Evolutionary conservation across 2,113 vertebrate species (phyloP), one percentile per base, ranked within the genome.

Genomic region (Pollimyrus isidori): DNA sequence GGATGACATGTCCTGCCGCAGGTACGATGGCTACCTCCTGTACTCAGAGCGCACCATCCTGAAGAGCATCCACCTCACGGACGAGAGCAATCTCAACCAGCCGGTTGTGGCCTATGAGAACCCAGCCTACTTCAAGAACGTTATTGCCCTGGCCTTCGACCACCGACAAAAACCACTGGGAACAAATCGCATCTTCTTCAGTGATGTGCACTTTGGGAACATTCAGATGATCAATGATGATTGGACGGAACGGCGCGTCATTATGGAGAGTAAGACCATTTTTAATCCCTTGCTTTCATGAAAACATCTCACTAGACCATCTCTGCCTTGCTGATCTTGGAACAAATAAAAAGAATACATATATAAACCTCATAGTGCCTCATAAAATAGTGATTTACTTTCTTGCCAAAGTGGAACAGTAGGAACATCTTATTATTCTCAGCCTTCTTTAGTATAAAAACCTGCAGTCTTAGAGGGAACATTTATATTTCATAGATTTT

Each of bases 201-300:
- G 97, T 1, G 97, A 98, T 13, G 97, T 96, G 13, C 97, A 97
- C 90, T 98, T 96, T 92, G 97, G 97, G 91, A 97, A 98, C 92
- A 97, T 98, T 91, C 97, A 98, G 87, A 93, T 96, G 19, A 96
- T 98, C 88, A 96, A 96, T 45, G 97, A 97, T 89, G 96, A 97
- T 93, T 98, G 97, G 97, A 93, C 96, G 45, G 96, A 93, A 56
- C 96, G 95, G 89, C 92, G 92, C 92, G 85, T 98, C 10, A 93
- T 98, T 7, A 93, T 96, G 50, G 96, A 97, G 94, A 96, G 97
- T 98, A 94, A 97, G 97, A 96, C 19, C 45, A 35, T 80, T 90
- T 87, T 17, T 19, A 45, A 58, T 69, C 39, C 6, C 7, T 52
- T 21, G 4, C 30, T 35, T 84, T n/a, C 4, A 39, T 26, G 76